Evolutionary conservation across 2,113 vertebrate species (phyloP).

Genomic region (cattle (Bos taurus)): DNA sequence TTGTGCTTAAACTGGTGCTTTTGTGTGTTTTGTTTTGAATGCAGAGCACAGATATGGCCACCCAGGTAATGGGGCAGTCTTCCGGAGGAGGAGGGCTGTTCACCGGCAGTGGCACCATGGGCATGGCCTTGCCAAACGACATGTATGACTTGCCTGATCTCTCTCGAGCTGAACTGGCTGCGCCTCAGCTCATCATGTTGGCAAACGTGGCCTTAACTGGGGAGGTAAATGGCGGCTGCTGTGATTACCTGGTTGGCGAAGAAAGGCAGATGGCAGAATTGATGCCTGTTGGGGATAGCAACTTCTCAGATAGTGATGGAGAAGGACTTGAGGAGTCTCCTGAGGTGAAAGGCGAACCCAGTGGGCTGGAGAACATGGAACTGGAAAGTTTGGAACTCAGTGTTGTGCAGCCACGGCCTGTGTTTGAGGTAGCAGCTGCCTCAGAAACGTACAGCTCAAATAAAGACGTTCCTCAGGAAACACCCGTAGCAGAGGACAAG

Average conservation of each 20-base stretch:
- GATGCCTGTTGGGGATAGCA: conserved; percentile 89
- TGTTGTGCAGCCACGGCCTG: conserved; percentile 50
- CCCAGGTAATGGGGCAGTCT: conserved; percentile 89
- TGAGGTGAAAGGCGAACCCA: conserved; percentile 53
- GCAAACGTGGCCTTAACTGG: conserved; percentile 93
- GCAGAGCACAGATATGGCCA: conserved; percentile 85
- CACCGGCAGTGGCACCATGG: conserved; percentile 73
- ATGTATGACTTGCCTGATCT: conserved; percentile 86
- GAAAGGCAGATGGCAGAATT: conserved; percentile 97
- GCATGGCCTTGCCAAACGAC: conserved; percentile 84
- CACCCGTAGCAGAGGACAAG: conserved; percentile 73
- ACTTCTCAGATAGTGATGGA: conserved; percentile 93
- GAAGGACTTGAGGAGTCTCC: conserved; percentile 84
- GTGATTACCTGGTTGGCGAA: conserved; percentile 85
- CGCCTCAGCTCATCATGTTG: conserved; percentile 96
- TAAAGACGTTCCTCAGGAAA: conserved; percentile 72
- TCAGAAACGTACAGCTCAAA: conserved; percentile 66
- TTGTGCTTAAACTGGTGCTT: conserved; percentile 34
- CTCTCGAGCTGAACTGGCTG: conserved; percentile 87
- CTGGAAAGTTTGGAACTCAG: conserved; percentile 62
- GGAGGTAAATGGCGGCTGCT: conserved; percentile 83
- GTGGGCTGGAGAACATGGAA: conserved; percentile 67
- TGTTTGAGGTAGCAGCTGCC: conserved; percentile 52
- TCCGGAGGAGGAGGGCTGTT: conserved; percentile 82
- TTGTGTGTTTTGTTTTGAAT: conserved; percentile 14